Base-by-base conservation (phyloP, 2,888 invertebrate genomes). In the Lasioglossum morio region DNA sequence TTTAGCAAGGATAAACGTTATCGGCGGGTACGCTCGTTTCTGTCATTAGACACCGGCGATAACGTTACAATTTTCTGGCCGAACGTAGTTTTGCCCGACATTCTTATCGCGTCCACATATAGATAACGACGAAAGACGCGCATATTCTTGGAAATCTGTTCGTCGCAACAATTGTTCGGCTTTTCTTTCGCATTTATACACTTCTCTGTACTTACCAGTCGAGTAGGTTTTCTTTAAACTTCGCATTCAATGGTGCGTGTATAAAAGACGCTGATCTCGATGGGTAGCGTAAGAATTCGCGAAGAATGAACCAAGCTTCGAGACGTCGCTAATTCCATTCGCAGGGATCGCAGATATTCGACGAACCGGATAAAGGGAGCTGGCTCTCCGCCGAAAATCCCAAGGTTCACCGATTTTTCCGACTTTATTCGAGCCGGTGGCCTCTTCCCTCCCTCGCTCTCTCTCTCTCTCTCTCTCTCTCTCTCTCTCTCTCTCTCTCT, bases 391-490 rank as follows among this genome's bases (percentile, higher is more conserved):
- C 27, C 40, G 40, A 53, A 75, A 75, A 53, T 53, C 70, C n/a
- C 4, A n/a, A 63, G 60, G 77, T 72, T 80, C 72, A 46, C 72
- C 80, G 75, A 81, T 80, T 86, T 78, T 75, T 66, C 66, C 57
- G 63, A 81, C 80, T 84, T 84, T 63, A 63, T 63, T 63, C 60
- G 60, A 63, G 60, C 14, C 60, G n/a, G 60, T 27, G 14, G 60
- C 16, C 30, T 63, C 5, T 27, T 63, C 60, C 27, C n/a, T 14
- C 5, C 1, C 57, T 63, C 46, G 16, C 60, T 30, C 27, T 30
- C 10, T 40, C 12, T 12, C 23, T 70, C 34, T 66, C 16, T 27
- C 46, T 63, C 34, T 16, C 27, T 27, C 34, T 16, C 27, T 27
- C 10, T 40, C 12, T 12, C 23, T 70, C 34, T 66, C 16, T 27